Evolutionary conservation across 2,113 vertebrate genomes (phyloP).

Genomic region (Xiphorhynchus elegans): DNA sequence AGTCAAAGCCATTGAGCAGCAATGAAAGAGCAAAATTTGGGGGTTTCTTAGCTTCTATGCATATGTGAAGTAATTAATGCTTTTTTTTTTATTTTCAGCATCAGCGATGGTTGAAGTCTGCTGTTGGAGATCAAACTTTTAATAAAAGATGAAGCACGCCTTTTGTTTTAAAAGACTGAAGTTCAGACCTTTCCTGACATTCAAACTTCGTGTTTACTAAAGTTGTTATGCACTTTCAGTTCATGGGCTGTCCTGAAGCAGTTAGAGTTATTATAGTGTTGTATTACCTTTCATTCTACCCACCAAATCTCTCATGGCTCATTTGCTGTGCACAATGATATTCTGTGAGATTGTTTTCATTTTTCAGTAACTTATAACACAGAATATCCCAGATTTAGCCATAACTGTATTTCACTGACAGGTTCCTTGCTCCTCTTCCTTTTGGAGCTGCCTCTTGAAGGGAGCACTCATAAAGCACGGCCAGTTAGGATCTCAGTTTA

Average conservation of each 20-base stretch:
- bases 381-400: background rate
- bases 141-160: background rate
- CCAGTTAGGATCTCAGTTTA: background rate
- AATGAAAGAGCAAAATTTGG: background rate
- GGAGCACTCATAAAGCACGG: background rate
- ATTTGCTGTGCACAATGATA: background rate
- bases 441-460: constrained; percentile 1
- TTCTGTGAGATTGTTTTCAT: constrained; percentile 40
- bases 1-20: background rate
- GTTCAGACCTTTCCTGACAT: constrained; percentile 10
- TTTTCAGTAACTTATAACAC: constrained; percentile 35
- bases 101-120: background rate
- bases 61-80: background rate
- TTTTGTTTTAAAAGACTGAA: background rate
- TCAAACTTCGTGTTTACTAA: background rate
- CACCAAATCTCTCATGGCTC: constrained; percentile 27
- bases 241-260: constrained; percentile 21
- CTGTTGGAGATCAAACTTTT: background rate
- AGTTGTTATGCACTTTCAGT: background rate
- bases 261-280: background rate
- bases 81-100: background rate
- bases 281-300: constrained; percentile 2
- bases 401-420: background rate
- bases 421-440: background rate
- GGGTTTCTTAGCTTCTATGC: fast-evolving